These are phyloP conservation scores for Bombyx mandarina DNA, from an alignment of 1,140 invertebrate genomes.

Conservation along the genomic window DNA sequence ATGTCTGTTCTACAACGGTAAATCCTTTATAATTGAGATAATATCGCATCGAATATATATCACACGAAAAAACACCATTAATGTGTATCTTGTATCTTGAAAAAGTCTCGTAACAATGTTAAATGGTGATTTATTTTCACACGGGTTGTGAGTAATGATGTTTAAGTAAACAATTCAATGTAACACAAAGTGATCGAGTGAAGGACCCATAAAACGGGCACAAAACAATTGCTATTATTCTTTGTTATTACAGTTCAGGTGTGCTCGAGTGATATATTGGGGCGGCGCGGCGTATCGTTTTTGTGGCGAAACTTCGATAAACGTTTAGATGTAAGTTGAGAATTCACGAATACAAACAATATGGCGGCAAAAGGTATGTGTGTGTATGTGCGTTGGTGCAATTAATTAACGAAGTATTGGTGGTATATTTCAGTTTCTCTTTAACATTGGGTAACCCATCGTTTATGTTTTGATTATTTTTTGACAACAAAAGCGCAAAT, in stretches of 20 bases:
- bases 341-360: not conserved
- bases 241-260: constrained; percentile 52
- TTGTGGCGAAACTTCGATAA: constrained; percentile 23
- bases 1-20: not conserved
- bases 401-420: no score
- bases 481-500: no score
- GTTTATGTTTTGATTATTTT: no score
- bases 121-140: no score
- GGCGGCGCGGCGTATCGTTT: constrained; percentile 30
- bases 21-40: not conserved
- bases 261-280: constrained; percentile 43
- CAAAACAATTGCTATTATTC: constrained; percentile 41
- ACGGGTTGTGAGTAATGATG: no score
- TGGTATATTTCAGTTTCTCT: no score
- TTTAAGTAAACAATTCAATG: not conserved
- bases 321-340: constrained; percentile 17
- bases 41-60: not conserved
- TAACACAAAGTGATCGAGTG: constrained; percentile 25
- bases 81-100: not conserved
- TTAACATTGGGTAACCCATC: no score
- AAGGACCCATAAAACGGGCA: constrained; percentile 40
- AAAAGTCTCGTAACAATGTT: no score
- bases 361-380: no score
- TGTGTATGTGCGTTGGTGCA: no score
- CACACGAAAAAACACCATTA: not conserved